Percentiles rank a stretch among this genome's conserved stretches.
These are phyloP conservation scores for Nyctibius grandis DNA, from an alignment of 2,797 vertebrate species.

Conservation along the genomic window DNA sequence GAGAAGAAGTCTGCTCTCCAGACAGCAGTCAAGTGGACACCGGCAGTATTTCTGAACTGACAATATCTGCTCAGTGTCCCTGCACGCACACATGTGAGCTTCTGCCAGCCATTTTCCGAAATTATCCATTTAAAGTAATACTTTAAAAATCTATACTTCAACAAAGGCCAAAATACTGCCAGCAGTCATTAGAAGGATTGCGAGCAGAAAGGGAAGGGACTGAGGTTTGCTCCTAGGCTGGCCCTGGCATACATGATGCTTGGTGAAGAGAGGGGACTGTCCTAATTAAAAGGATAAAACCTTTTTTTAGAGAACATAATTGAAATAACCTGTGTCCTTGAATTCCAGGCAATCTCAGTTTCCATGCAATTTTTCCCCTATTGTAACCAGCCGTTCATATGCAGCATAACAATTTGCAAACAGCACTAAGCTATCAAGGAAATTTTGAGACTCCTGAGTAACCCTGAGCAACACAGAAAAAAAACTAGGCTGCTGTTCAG, in stretches of 20 bases:
- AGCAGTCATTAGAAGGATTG: background rate
- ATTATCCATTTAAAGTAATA: background rate
- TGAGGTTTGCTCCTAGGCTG: background rate
- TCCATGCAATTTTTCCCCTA: background rate
- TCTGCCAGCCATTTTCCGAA: background rate
- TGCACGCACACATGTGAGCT: fast-evolving
- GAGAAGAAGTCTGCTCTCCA: background rate
- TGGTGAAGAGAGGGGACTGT: background rate
- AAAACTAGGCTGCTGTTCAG: background rate
- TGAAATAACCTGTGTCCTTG: background rate
- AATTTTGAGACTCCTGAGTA: background rate
- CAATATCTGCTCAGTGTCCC: background rate
- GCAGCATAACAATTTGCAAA: background rate
- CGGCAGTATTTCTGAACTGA: background rate
- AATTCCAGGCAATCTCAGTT: background rate
- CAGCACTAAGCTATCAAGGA: background rate
- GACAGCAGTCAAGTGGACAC: background rate
- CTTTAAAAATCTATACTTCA: background rate
- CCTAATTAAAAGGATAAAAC: background rate
- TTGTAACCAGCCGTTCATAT: background rate
- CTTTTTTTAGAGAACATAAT: background rate
- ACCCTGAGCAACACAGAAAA: background rate
- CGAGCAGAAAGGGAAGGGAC: background rate
- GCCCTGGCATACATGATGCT: background rate
- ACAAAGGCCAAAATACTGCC: background rate